A percentile compares a stretch with the other conserved stretches of the same genome.
Evolutionary conservation across 2,888 invertebrate species (phyloP).

Genomic region (Pharmacophagus antenor): DNA sequence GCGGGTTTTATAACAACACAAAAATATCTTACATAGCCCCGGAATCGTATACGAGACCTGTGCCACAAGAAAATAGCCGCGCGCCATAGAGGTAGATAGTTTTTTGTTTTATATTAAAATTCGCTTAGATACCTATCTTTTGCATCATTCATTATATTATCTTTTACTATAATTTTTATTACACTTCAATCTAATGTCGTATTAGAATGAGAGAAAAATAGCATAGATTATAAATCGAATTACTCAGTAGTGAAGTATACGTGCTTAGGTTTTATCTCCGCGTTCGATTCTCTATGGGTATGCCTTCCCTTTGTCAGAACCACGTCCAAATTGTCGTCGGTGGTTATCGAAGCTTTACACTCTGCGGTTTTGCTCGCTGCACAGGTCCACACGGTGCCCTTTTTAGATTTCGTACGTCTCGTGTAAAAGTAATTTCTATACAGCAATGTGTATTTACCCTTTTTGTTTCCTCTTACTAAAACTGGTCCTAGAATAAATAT

Average conservation of each 20-base stretch:
- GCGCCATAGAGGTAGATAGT: too few relatives aligned
- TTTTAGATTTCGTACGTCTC: slow-evolving; percentile 62
- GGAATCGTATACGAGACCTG: too few relatives aligned
- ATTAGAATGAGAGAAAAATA: too few relatives aligned
- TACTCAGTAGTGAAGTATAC: slow-evolving; percentile 63
- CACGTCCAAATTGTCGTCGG: slow-evolving; percentile 60
- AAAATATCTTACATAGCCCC: too few relatives aligned
- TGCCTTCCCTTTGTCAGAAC: slow-evolving; percentile 53
- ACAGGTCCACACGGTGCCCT: slow-evolving; percentile 69
- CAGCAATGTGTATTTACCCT: slow-evolving; percentile 54
- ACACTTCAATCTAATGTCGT: too few relatives aligned
- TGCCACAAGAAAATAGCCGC: too few relatives aligned
- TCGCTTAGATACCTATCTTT: too few relatives aligned
- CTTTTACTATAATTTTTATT: too few relatives aligned
- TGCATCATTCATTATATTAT: too few relatives aligned
- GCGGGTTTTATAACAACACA: too few relatives aligned
- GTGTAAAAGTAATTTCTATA: slow-evolving; percentile 56
- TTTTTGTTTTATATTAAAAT: too few relatives aligned
- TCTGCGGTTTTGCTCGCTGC: slow-evolving; percentile 55
- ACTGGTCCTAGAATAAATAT: slow-evolving; percentile 56
- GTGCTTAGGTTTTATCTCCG: slow-evolving; percentile 58
- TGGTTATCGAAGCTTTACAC: slow-evolving; percentile 57
- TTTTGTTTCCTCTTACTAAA: slow-evolving; percentile 58
- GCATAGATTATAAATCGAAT: background rate
- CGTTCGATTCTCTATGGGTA: slow-evolving; percentile 48